Conservation (phyloP, 2,797 vertebrate genomes). For the Cheirogaleus major region DNA sequence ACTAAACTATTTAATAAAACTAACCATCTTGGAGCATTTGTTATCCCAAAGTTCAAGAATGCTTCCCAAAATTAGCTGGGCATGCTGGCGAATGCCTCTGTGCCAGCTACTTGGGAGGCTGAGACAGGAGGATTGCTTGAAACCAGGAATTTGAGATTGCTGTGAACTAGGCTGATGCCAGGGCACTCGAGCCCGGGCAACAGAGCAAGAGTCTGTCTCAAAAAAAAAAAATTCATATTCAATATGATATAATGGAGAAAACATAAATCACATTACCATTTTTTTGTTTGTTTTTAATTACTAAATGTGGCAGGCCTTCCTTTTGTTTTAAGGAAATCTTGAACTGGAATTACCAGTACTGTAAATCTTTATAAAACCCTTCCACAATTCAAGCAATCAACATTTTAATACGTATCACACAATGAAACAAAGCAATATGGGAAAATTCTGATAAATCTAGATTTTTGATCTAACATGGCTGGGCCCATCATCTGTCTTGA, state of each 20-base stretch:
- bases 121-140: too few relatives aligned
- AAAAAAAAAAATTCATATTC: background rate
- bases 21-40: too few relatives aligned
- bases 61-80: too few relatives aligned
- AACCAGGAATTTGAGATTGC: too few relatives aligned
- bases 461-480: background rate
- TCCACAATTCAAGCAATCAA: background rate
- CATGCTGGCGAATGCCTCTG: too few relatives aligned
- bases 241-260: background rate
- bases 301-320: background rate
- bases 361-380: background rate
- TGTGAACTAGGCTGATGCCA: too few relatives aligned
- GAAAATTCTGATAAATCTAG: background rate
- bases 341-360: background rate
- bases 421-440: background rate
- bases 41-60: too few relatives aligned
- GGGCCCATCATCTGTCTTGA: background rate
- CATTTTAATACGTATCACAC: background rate
- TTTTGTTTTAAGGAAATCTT: slow-evolving; percentile 17
- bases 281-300: background rate
- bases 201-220: too few relatives aligned
- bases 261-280: background rate
- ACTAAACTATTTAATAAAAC: too few relatives aligned
- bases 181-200: too few relatives aligned
- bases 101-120: too few relatives aligned